These are phyloP conservation scores for Acrobasis consociella DNA, from an alignment of 2,888 invertebrate genomes.

Conservation along the genomic window DNA sequence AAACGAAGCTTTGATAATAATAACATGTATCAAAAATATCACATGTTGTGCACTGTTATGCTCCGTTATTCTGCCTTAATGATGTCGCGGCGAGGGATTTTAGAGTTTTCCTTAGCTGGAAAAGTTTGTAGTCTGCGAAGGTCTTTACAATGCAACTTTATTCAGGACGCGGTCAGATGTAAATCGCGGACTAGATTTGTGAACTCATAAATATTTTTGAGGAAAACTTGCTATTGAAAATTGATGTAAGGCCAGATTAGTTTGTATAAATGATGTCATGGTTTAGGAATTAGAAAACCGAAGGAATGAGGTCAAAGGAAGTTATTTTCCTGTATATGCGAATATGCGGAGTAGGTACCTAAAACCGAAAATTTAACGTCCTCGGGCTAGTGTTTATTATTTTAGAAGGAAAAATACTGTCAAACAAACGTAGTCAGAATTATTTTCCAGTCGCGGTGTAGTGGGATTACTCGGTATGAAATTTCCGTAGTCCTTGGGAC, in stretches of 20 bases:
- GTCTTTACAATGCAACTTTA: conserved; percentile 5
- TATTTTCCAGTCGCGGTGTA: no score
- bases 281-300: conserved; percentile 40
- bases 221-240: conserved; percentile 40
- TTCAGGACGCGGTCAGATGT: conserved; percentile 9
- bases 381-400: neutral
- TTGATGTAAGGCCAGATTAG: conserved; percentile 38
- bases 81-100: no score
- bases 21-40: no score
- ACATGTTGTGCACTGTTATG: no score
- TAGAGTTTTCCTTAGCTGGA: no score
- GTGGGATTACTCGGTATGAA: no score
- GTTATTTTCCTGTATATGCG: conserved; percentile 33
- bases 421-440: no score
- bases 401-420: no score
- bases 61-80: no score
- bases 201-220: conserved; percentile 24
- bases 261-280: conserved; percentile 39
- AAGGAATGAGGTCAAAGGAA: conserved; percentile 34
- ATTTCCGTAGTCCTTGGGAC: no score
- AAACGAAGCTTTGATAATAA: no score
- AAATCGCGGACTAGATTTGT: conserved; percentile 14
- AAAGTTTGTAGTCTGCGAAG: no score
- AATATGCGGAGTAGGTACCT: conserved; percentile 9
- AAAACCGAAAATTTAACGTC: neutral